Evolutionary conservation across 2,888 invertebrate species (phyloP).

Genomic region (Apamea anceps): DNA sequence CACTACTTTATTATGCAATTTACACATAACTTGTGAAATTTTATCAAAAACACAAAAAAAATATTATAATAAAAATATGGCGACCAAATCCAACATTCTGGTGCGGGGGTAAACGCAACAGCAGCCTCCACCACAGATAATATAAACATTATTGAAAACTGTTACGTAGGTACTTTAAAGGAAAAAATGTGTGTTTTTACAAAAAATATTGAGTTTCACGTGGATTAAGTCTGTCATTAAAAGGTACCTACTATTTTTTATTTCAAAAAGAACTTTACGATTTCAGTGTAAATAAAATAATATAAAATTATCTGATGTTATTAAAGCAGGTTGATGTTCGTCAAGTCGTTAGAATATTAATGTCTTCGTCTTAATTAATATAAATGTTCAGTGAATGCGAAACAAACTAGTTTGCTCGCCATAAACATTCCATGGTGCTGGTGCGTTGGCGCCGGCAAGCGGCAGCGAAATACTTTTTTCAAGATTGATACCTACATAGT

Average conservation of each 20-base stretch:
- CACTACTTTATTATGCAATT: not conserved
- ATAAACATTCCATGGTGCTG: constrained; percentile 15
- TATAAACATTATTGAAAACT: not conserved
- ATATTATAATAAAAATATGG: not conserved
- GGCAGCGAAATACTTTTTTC: constrained; percentile 9
- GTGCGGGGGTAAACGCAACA: not conserved
- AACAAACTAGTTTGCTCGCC: constrained; percentile 50
- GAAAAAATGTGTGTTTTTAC: not conserved
- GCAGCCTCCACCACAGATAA: not conserved
- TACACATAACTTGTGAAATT: not conserved
- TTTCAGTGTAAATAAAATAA: constrained; percentile 9
- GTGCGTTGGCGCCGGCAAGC: constrained; percentile 5
- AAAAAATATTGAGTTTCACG: not conserved
- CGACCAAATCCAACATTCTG: not conserved
- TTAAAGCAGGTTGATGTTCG: constrained; percentile 24
- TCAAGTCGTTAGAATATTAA: constrained; percentile 48
- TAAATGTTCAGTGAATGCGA: constrained; percentile 40
- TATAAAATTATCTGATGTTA: constrained; percentile 22
- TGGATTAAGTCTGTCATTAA: not conserved
- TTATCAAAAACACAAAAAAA: not conserved
- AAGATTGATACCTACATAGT: not conserved
- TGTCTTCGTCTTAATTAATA: constrained; percentile 48
- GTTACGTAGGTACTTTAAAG: not conserved
- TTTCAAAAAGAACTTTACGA: not conserved
- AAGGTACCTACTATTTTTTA: not conserved